Evolutionary conservation across 2,797 vertebrate genomes (phyloP).

Genomic region (Liasis olivaceus): DNA sequence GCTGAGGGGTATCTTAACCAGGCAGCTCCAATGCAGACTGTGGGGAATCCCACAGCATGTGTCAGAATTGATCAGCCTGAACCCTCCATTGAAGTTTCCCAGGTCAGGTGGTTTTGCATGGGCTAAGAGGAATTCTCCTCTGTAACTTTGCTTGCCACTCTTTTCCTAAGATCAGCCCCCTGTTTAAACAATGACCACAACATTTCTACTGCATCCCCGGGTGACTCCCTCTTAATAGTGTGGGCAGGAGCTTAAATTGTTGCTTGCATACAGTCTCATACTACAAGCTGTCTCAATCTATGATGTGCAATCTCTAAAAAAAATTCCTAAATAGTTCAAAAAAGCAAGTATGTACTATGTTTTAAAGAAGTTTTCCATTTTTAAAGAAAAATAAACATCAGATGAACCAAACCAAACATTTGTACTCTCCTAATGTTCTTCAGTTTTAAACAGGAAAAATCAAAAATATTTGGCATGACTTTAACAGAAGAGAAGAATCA

Average conservation of each 20-base stretch:
- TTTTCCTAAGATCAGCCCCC: conserved; percentile 1
- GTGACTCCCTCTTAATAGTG: neutral
- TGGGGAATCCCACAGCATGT: no score
- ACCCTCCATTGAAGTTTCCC: no score
- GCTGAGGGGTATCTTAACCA: no score
- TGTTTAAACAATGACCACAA: neutral
- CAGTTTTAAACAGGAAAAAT: neutral
- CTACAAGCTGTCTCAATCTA: conserved; percentile 43
- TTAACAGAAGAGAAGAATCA: neutral
- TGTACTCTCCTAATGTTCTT: conserved; percentile 19
- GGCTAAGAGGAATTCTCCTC: no score
- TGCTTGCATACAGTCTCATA: conserved; percentile 43
- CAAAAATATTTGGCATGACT: neutral
- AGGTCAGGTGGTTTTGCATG: no score
- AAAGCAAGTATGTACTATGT: conserved; percentile 7
- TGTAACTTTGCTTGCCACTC: neutral
- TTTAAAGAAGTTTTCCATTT: conserved; percentile 28
- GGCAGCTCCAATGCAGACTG: no score
- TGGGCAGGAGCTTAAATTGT: neutral
- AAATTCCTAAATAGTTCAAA: conserved; percentile 42
- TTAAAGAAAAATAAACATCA: conserved; percentile 19
- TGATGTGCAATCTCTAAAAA: conserved; percentile 50
- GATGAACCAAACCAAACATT: neutral
- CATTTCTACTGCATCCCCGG: neutral
- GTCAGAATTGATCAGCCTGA: no score